Evolutionary conservation across 2,888 invertebrate species (phyloP), one percentile per base, ranked within the genome.

Genomic region (Galerucella pusilla): DNA sequence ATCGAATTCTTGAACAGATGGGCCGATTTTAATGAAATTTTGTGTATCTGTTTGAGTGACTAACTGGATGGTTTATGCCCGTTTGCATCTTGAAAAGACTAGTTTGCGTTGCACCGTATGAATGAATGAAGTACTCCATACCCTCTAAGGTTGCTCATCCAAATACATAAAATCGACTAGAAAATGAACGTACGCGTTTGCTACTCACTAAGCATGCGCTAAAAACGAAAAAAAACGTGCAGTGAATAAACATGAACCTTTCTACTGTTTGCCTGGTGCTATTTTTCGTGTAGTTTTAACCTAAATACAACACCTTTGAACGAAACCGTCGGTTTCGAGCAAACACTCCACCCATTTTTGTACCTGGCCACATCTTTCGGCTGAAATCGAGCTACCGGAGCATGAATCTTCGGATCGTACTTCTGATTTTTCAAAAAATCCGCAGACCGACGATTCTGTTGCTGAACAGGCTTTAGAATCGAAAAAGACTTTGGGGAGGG

Each of bases 381-480:
- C 85, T 93, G 93, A 86, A 95, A 96, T 75, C 95, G 92, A 83
- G 91, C 92, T 80, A 91, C 91, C 45, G 95, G 94, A 68, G 93
- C 91, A 87, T 95, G 95, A 60, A 91, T 91, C 78, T 90, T 90
- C 9, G 94, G 93, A 88, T 95, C 94, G 85, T 93, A 94, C 71
- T 90, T 90, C 88, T 93, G 93, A 85, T 91, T 90, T 73, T 91
- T 91, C 45, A 90, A 87, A 54, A 90, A 87, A 78, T 90, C 90
- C 57, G 79, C 78, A 49, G 80, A 75, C 67, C 75, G 67, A 81
- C 83, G 68, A 81, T 78, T 78, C 60, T 76, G 71, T 45, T 81
- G 79, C 49, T 42, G 35, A 28, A 88, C 66, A 7, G 74, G 87
- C 75, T 88, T 88, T 74, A 88, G 80, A 71, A 89, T 89, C 9